Evolutionary conservation across 2,797 vertebrate genomes (phyloP).

Genomic region (Buphagus erythrorhynchus): DNA sequence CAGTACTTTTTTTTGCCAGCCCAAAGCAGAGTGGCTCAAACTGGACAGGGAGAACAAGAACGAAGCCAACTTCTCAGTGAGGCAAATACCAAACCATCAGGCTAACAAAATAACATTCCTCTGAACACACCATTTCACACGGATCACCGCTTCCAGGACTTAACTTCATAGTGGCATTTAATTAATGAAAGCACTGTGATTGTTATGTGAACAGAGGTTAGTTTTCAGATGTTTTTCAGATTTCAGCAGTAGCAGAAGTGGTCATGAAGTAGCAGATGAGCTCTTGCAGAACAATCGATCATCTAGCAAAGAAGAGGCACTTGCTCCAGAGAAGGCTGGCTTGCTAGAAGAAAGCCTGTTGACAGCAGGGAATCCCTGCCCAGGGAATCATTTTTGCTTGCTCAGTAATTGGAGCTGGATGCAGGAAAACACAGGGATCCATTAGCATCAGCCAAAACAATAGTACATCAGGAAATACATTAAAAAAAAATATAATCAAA

Average conservation of each 20-base stretch:
- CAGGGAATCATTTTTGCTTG: neutral
- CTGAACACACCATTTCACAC: neutral
- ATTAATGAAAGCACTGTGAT: neutral
- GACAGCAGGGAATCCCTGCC: neutral
- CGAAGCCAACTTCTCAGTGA: neutral
- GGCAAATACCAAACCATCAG: neutral
- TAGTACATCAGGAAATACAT: slow-evolving; percentile 1
- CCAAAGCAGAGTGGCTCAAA: neutral
- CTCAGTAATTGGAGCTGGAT: neutral
- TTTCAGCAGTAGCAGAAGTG: neutral
- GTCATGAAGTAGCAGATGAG: neutral
- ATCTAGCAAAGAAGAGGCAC: neutral
- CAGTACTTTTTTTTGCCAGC: neutral
- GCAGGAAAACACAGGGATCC: neutral
- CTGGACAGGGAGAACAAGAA: neutral
- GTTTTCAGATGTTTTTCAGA: neutral
- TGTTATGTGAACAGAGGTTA: neutral
- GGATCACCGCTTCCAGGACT: neutral
- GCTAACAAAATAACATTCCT: neutral
- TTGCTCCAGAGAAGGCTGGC: neutral
- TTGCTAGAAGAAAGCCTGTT: neutral
- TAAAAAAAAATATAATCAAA: neutral
- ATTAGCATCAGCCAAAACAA: neutral
- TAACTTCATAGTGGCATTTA: neutral
- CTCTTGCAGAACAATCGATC: neutral